Base-by-base conservation (phyloP, 2,797 vertebrate species). In the Sebastes taczanowskii region DNA sequence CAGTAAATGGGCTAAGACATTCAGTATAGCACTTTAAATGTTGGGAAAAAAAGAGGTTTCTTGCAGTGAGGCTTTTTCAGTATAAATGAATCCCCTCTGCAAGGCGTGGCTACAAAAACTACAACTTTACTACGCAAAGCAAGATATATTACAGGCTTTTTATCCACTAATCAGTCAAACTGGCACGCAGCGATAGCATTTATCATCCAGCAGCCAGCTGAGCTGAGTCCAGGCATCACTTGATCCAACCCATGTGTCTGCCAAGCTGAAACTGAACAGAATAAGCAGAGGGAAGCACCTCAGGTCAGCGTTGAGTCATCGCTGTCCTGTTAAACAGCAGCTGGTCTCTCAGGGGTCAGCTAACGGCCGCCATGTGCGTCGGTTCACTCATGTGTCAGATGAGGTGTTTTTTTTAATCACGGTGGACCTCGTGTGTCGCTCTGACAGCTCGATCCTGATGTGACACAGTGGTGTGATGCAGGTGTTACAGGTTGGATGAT, bases 251-350 rank as follows among this genome's bases (percentile, higher is more conserved):
- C 49, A 20, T 75, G 32, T 59, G 70, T 73, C 78, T 84, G 42
- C 60, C 81, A 84, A 68, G 38, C 13, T 72, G 75, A 83, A 62
- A 83, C 49, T 46, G 34, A 63, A 74, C 70, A 63, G 77, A 81
- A 27, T 25, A 65, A 78, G 38, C 74, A 27, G 13, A 63, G 72
- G 32, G 52, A 61, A 73, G 70, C 29, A 61, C 25, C 76, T 78
- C 63, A 76, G 73, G 71, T 89, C 77, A 64, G 71, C 14, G 77
- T 70, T 82, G 71, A 89, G 77, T 81, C 77, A 60, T 89, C 71
- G 66, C 38, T 64, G 35, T 4, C 22, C 20, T 60, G 79, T 32
- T 75, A 2, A 71, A 2, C 63, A 77, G 80, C 86, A 83, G 84
- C 79, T 82, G 87, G 56, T 77, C 79, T 20, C 38, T 80, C 34